phyloP scores from a whole-genome alignment of 1,140 invertebrate genomes.

The Prorops nasuta region DNA sequence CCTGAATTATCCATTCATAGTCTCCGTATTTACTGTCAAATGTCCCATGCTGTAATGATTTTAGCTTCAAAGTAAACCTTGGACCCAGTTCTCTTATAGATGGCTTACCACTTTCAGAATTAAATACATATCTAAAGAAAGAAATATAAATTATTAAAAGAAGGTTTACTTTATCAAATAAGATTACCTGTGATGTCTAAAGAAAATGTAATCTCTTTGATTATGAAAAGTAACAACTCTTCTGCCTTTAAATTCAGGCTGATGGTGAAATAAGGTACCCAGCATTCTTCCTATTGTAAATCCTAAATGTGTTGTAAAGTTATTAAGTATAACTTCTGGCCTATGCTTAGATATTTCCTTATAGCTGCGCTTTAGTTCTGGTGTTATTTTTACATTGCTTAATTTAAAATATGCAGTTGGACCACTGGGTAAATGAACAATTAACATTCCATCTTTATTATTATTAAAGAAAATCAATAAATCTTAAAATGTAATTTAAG shows the following conservation, averaged over 20 bases:
- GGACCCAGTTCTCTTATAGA: slow-evolving; percentile 93
- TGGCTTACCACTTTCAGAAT: slow-evolving; percentile 71
- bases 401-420: slow-evolving; percentile 88
- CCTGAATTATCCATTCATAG: slow-evolving; percentile 95
- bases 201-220: slow-evolving; percentile 98
- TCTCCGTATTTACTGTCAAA: slow-evolving; percentile 96
- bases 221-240: slow-evolving; percentile 97
- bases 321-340: slow-evolving; percentile 95
- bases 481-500: background rate
- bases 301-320: slow-evolving; percentile 93
- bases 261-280: slow-evolving; percentile 94
- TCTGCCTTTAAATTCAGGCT: slow-evolving; percentile 91
- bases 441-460: slow-evolving; percentile 73
- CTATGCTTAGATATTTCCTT: slow-evolving; percentile 80
- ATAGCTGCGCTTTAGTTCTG: slow-evolving; percentile 73
- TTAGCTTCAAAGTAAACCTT: slow-evolving; percentile 89
- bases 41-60: slow-evolving; percentile 92
- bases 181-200: slow-evolving; percentile 89
- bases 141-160: slow-evolving; percentile 7
- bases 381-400: slow-evolving; percentile 80
- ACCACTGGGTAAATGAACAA: slow-evolving; percentile 93
- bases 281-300: slow-evolving; percentile 88
- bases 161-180: background rate
- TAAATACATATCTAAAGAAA: slow-evolving; percentile 83
- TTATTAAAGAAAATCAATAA: slow-evolving; percentile 24